A percentile compares a stretch with the other conserved stretches of the same genome.
Evolutionary conservation across 2,797 vertebrate species (phyloP).

Genomic region (Anolis apletophallus): DNA sequence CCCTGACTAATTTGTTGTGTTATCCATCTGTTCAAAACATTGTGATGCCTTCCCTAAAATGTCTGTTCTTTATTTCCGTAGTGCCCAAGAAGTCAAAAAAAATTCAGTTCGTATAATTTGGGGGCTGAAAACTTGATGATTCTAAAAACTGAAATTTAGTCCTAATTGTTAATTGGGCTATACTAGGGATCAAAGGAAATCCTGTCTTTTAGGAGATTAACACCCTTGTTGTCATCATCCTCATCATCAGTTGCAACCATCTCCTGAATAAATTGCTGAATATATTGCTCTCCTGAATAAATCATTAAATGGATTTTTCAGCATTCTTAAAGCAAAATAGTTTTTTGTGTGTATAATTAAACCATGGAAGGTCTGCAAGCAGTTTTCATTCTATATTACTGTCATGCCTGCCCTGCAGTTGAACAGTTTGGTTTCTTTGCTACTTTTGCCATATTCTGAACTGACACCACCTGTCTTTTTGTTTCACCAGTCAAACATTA

Average conservation of each 20-base stretch:
- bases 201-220: accelerated
- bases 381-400: neutral
- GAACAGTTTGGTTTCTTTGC: conserved; percentile 2
- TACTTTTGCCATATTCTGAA: neutral
- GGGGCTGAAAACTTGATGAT: neutral
- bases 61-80: neutral
- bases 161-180: neutral
- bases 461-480: conserved; percentile 39
- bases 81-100: neutral
- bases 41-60: neutral
- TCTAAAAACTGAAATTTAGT: neutral
- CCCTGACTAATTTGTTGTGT: neutral
- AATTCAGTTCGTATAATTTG: neutral
- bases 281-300: neutral
- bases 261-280: neutral
- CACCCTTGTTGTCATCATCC: no score
- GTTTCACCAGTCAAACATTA: conserved; percentile 17
- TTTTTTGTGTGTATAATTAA: conserved; percentile 31
- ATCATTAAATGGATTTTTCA: neutral
- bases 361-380: conserved; percentile 4
- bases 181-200: neutral
- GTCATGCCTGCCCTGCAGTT: conserved; percentile 21
- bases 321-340: neutral
- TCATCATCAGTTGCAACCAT: neutral
- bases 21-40: conserved; percentile 5